phyloP scores from a whole-genome alignment of 2,797 vertebrate species.

The Pteronotus mesoamericanus region DNA sequence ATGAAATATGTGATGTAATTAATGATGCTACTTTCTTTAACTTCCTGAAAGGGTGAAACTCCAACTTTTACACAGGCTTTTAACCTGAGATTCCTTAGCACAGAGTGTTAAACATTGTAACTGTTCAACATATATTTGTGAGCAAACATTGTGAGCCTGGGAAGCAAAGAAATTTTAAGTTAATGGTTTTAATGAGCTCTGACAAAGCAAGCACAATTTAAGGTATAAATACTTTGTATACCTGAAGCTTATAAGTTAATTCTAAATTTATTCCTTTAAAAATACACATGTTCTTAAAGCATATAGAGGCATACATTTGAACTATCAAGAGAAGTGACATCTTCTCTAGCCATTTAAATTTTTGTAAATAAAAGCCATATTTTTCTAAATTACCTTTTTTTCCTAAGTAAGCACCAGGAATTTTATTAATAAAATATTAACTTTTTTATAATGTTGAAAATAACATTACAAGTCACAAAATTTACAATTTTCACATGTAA shows the following conservation, averaged over 20 bases:
- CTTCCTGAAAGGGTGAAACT: not conserved
- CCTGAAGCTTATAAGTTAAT: not conserved
- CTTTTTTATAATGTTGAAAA: not conserved
- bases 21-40: not conserved
- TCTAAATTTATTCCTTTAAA: not conserved
- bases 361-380: not conserved
- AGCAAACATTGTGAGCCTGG: not conserved
- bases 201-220: not conserved
- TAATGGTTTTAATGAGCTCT: not conserved
- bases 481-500: not conserved
- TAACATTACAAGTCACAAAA: not conserved
- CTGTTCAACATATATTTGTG: not conserved
- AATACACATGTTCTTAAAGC: not conserved
- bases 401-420: not conserved
- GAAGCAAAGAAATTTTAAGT: not conserved
- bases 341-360: not conserved
- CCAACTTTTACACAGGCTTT: not conserved
- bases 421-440: constrained; percentile 1
- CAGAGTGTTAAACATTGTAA: not conserved
- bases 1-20: not conserved
- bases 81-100: not conserved
- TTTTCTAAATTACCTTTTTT: not conserved
- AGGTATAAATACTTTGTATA: not conserved
- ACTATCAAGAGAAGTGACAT: not conserved
- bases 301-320: not conserved